These are phyloP conservation scores for Aulostomus chinensis DNA, from an alignment of 2,797 vertebrate species.

Conservation along the genomic window DNA sequence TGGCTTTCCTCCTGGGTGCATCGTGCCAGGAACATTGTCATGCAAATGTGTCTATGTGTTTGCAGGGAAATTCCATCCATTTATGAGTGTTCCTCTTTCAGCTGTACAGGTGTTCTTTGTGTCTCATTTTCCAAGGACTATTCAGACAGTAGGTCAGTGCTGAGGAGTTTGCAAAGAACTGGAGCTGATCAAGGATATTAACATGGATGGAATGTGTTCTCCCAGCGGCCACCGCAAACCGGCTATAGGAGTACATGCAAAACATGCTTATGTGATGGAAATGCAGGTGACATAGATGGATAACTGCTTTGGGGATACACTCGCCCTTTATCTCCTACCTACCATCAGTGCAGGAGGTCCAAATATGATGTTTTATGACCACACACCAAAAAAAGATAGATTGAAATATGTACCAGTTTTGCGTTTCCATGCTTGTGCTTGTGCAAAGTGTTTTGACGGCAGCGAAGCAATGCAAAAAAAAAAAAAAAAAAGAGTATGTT, in stretches of 20 bases:
- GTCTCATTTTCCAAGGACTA: no score
- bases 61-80: no score
- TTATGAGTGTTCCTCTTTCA: no score
- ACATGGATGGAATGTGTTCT: conserved; percentile 54
- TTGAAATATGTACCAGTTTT: conserved; percentile 23
- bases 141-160: no score
- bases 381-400: conserved; percentile 10
- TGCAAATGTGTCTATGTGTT: no score
- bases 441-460: conserved; percentile 15
- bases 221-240: conserved; percentile 48
- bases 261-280: conserved; percentile 47
- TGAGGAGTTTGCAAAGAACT: no score
- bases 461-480: not conserved
- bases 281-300: conserved; percentile 41
- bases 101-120: no score
- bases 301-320: conserved; percentile 42
- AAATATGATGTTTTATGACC: conserved; percentile 28
- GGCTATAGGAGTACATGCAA: conserved; percentile 42
- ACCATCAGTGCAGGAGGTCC: conserved; percentile 6
- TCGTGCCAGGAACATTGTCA: conserved; percentile 2
- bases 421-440: conserved; percentile 10
- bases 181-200: no score
- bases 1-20: conserved; percentile 2
- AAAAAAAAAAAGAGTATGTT: not conserved
- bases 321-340: conserved; percentile 16